Evolutionary conservation across 2,888 invertebrate species (phyloP), one percentile per base, ranked within the genome.

Genomic region (Mythimna loreyi): DNA sequence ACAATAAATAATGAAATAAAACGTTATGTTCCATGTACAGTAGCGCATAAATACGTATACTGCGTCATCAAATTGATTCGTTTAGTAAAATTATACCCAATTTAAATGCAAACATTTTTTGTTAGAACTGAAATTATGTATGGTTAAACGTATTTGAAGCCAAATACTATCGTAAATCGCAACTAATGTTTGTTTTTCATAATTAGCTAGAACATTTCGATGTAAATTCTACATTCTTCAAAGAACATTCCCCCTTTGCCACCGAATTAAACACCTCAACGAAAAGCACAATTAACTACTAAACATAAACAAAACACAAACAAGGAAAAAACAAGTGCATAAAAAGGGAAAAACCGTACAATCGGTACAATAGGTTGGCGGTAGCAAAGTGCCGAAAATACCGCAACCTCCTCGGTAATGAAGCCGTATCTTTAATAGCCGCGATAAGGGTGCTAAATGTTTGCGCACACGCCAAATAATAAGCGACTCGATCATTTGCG

Each of bases 391-490:
- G 67, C 75, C 60, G 33, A 70, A 70, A 63, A 72, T 43, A 72
- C 55, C 33, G 55, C 33, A 52, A 69, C 83, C 79, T 82, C 81
- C 72, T 64, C 75, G 67, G 93, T 95, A 96, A 96, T 96, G 96
- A 95, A 96, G 95, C 95, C 94, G 92, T 95, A 95, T 94, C 94
- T 94, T 93, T 95, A 96, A 95, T 94, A 91, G 94, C 87, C 86
- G 85, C 91, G 96, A 95, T 96, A 96, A 96, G 94, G 92, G 90
- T 86, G 92, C 92, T 93, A 94, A 95, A 96, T 96, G 96, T 94
- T 95, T 94, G 95, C 90, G 94, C 93, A 93, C 95, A 95, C 95
- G 95, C 95, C 94, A 95, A 95, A 95, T 95, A 95, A 95, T 95
- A 95, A 94, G 93, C 92, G 93, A 81, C 88, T 88, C 92, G 93